These are phyloP conservation scores for Ailurus styani DNA, from an alignment of 2,113 vertebrate species.

Conservation along the genomic window DNA sequence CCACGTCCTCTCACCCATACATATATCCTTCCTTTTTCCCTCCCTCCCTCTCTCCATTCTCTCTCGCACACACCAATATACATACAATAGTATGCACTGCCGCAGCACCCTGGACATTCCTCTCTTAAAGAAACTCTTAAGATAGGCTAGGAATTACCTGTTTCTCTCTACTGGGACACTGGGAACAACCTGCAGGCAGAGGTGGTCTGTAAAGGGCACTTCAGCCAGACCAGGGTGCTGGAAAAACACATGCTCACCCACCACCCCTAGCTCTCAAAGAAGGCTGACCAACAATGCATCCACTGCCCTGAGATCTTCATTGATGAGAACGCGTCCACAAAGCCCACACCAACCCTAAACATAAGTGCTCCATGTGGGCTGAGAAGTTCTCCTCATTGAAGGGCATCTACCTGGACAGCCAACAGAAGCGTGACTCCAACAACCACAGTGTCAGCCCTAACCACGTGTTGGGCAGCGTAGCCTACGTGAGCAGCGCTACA, in stretches of 20 bases:
- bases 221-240: slow-evolving; percentile 92
- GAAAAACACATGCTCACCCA: slow-evolving; percentile 89
- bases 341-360: slow-evolving; percentile 93
- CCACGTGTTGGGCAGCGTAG: slow-evolving; percentile 89
- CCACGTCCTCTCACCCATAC: not conserved
- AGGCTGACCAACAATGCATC: slow-evolving; percentile 93
- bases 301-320: slow-evolving; percentile 94
- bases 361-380: slow-evolving; percentile 91
- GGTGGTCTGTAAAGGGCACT: slow-evolving; percentile 91
- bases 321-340: slow-evolving; percentile 92
- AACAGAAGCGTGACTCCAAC: slow-evolving; percentile 92
- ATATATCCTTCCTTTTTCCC: not conserved
- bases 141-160: not conserved
- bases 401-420: slow-evolving; percentile 93
- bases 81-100: not conserved
- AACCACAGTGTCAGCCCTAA: slow-evolving; percentile 94
- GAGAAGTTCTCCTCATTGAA: slow-evolving; percentile 94
- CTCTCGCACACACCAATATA: not conserved
- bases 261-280: slow-evolving; percentile 91
- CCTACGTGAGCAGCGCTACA: slow-evolving; percentile 89
- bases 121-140: not conserved
- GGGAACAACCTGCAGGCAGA: not conserved
- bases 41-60: not conserved
- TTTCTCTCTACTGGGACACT: not conserved
- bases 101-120: not conserved